Evolutionary conservation across 2,888 invertebrate genomes (phyloP).

Genomic region (Pachliopta kotzebuea): DNA sequence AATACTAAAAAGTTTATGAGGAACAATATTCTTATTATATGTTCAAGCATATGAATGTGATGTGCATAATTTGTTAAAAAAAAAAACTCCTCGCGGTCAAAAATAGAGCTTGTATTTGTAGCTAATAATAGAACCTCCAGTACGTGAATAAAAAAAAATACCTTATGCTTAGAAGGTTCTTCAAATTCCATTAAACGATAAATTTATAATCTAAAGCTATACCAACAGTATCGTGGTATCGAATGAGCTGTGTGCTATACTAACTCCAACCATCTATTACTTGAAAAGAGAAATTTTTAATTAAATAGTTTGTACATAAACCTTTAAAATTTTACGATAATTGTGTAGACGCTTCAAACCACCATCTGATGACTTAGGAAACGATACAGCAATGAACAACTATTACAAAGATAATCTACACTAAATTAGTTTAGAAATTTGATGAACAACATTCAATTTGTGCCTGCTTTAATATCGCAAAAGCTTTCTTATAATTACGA

Average conservation of each 20-base stretch:
- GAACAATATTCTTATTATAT: too few relatives aligned
- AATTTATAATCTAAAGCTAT: background rate
- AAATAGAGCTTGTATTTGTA: too few relatives aligned
- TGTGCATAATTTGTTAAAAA: too few relatives aligned
- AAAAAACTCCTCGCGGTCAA: too few relatives aligned
- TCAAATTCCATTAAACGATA: background rate
- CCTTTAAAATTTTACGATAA: constrained; percentile 17
- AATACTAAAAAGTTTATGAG: too few relatives aligned
- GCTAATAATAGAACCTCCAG: too few relatives aligned
- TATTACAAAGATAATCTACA: constrained; percentile 10
- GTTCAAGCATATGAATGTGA: too few relatives aligned
- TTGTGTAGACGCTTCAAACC: constrained; percentile 5
- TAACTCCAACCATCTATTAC: background rate
- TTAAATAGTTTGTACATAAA: constrained; percentile 13
- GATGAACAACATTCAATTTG: constrained; percentile 3
- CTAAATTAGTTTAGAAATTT: constrained; percentile 16
- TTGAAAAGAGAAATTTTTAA: background rate
- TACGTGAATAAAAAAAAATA: too few relatives aligned
- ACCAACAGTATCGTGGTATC: too few relatives aligned
- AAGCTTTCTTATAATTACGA: background rate
- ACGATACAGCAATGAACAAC: constrained; percentile 8
- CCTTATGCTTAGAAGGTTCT: too few relatives aligned
- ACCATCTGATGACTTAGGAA: constrained; percentile 1
- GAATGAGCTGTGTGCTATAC: background rate
- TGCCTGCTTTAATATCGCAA: background rate